Conservation (phyloP, 2,797 vertebrate genomes). For the Pelodytes ibericus region DNA sequence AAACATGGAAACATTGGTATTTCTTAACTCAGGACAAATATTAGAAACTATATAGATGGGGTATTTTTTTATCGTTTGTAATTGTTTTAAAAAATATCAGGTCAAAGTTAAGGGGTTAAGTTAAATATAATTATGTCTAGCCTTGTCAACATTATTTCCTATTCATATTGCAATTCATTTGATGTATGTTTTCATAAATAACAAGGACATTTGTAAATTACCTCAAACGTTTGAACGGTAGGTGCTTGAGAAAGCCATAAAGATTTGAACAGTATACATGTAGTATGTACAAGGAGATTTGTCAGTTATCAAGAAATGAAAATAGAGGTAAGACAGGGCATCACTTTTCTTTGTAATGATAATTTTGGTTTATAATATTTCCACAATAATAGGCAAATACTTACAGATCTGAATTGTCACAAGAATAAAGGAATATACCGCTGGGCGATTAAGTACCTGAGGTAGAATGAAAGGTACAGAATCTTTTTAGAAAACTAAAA, state of each 20-base stretch:
- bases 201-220: too few species aligned
- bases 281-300: background rate
- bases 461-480: conserved; percentile 7
- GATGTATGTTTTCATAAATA: too few species aligned
- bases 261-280: background rate
- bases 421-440: conserved; percentile 21
- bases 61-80: too few species aligned
- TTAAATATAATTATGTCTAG: too few species aligned
- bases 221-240: too few species aligned
- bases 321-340: background rate
- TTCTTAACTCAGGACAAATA: too few species aligned
- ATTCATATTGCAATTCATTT: too few species aligned
- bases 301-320: background rate
- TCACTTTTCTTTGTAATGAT: conserved; percentile 8
- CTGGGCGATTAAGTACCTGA: background rate
- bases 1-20: too few species aligned
- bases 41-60: too few species aligned
- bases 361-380: conserved; percentile 16
- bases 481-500: conserved; percentile 15
- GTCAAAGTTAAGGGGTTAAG: too few species aligned
- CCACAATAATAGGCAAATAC: background rate
- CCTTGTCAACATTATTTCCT: too few species aligned
- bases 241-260: background rate
- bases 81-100: too few species aligned
- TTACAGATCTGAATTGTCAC: conserved; percentile 9